Base-by-base conservation (phyloP, 53 echinoderm and acorn worm species). In the Patiria pectinifera region DNA sequence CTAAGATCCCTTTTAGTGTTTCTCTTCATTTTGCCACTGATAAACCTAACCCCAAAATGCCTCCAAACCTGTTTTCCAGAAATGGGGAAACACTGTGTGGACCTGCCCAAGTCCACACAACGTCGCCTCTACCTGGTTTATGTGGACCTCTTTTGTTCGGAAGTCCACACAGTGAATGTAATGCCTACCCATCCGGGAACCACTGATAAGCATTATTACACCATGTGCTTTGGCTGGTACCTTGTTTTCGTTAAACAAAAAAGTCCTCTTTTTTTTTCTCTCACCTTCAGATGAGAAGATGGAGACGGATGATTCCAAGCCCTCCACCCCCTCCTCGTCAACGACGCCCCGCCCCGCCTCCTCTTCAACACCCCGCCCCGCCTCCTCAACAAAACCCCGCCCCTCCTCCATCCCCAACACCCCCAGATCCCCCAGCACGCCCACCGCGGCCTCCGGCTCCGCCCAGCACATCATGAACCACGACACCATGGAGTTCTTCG, bases 401-500 rank as follows among this genome's bases (percentile, higher is more conserved):
- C 93, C 25, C 0, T 95, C 96, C 0, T 82, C 95, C 2, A 91
- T 96, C 8, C 96, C 96, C 0, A 84, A 92, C 21, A 91, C 94
- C 2, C 93, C 95, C 2, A 59, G 94, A 63, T 95, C 95, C 1
- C 97, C 97, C 12, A 76, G 89, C 72, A 85, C 96, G 14, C 97
- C 97, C 4, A 86, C 91, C 22, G 92, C 93, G 0, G 95, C 96
- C 3, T 83, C 87, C 44, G 53, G 53, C 8, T 5, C 53, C 53
- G 53, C 53, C 53, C 53, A 6, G 53, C 53, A 8, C 5, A 89
- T 81, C 83, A 83, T 97, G 92, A 87, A 93, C 71, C 95, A 94
- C 75, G 95, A 96, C 80, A 99, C 99, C 21, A 95, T 99, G 96
- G 99, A 99, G 58, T 99, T 99, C 94, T 97, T 99, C 93, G 99